These are phyloP conservation scores for Tragelaphus oryx DNA, from an alignment of 2,797 vertebrate species.

Conservation along the genomic window DNA sequence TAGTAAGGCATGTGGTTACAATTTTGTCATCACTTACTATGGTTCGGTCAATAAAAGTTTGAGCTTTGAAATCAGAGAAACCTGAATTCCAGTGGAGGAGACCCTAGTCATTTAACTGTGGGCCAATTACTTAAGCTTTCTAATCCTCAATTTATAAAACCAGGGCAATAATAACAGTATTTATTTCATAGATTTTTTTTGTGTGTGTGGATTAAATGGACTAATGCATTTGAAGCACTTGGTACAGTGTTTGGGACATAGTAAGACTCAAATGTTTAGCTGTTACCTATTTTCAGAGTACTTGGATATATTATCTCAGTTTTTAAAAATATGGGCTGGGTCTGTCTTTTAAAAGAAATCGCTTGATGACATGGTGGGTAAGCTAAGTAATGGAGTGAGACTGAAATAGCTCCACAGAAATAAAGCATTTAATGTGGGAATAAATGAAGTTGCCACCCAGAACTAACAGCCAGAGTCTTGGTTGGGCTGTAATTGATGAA, in stretches of 20 bases:
- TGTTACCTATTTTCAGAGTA: constrained; percentile 14
- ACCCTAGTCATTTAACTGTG: neutral
- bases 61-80: constrained; percentile 4
- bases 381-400: constrained; percentile 78
- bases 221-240: neutral
- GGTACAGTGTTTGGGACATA: neutral
- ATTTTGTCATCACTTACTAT: neutral
- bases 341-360: constrained; percentile 1
- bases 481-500: constrained; percentile 81
- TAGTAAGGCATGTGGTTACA: neutral
- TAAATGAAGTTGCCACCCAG: constrained; percentile 82
- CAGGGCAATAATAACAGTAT: neutral
- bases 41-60: neutral
- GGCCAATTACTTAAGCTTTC: constrained; percentile 7
- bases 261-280: neutral
- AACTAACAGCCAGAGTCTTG: constrained; percentile 78
- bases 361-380: neutral
- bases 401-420: constrained; percentile 80
- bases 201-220: neutral
- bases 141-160: constrained; percentile 19
- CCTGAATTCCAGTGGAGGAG: neutral
- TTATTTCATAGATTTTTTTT: neutral
- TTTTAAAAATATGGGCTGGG: neutral
- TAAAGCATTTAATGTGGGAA: constrained; percentile 76
- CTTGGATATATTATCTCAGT: neutral